These are phyloP conservation scores for Campaea margaritaria DNA, from an alignment of 2,888 invertebrate genomes.

Conservation along the genomic window DNA sequence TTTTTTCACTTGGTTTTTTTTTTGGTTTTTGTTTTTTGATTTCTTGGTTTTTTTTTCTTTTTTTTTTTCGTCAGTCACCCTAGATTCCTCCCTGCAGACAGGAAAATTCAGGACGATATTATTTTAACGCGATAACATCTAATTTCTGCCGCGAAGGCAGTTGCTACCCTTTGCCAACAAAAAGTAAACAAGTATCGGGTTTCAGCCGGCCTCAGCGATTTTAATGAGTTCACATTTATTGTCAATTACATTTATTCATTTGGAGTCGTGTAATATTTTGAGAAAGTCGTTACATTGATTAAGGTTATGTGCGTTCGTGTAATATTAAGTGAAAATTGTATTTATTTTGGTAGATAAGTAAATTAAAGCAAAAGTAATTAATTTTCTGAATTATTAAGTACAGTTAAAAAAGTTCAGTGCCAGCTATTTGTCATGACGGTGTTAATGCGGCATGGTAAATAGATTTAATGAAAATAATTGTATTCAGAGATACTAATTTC, in stretches of 20 bases:
- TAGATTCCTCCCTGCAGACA: background rate
- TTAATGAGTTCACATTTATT: conserved; percentile 48
- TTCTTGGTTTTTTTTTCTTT: too few species aligned
- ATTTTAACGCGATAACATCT: conserved; percentile 56
- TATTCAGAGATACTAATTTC: too few species aligned
- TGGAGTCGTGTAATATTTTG: conserved; percentile 7
- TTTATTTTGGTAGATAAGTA: background rate
- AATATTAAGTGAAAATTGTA: background rate
- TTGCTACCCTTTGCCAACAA: conserved; percentile 47
- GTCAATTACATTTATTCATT: conserved; percentile 19
- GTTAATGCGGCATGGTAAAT: too few species aligned
- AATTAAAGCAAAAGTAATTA: too few species aligned
- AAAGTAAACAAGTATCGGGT: conserved; percentile 50
- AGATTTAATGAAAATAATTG: too few species aligned
- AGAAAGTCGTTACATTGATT: conserved; percentile 6
- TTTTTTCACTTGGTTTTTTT: too few species aligned
- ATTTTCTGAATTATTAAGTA: too few species aligned
- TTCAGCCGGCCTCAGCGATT: conserved; percentile 49
- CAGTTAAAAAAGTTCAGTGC: too few species aligned
- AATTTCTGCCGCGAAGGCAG: conserved; percentile 48
- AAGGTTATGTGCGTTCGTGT: background rate
- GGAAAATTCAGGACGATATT: conserved; percentile 19
- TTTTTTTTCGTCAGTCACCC: too few species aligned
- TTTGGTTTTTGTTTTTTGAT: too few species aligned
- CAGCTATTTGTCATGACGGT: too few species aligned